Base-by-base conservation (phyloP, 2,113 vertebrate genomes). In the Meleagris gallopavo region DNA sequence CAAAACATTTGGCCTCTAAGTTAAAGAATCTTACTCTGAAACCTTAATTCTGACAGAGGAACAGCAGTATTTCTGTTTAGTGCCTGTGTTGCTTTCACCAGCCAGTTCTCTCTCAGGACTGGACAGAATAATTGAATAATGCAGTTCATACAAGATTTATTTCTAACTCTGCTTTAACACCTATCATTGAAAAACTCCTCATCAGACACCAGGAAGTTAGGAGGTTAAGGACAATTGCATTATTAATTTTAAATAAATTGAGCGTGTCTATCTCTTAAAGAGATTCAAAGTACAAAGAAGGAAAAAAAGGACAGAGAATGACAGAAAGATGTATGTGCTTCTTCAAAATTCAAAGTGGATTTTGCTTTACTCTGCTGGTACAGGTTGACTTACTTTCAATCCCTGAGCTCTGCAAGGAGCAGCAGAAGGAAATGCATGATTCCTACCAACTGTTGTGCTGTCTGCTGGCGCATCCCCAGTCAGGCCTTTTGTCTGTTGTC, bases 201-300 rank as follows among this genome's bases (percentile, higher is more conserved):
- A 74, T 57, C 25, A 9, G 40, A 71, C 83, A 89, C 48, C 38
- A 95, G 55, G 75, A 92, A 95, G 78, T 50, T 61, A 91, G 78
- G n/a, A 82, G 73, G 85, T 80, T 89, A 94, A 94, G 89, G 58
- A 64, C 52, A 97, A 89, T 41, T 90, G 82, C 66, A 86, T 69
- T 91, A 93, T 73, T 86, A 89, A 94, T 93, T 90, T 87, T 73
- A 94, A 83, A 87, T 81, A 89, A 95, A 95, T 75, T 73, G 32
- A 90, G 20, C 14, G 2, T 74, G 80, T 71, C 90, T 85, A 65
- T 54, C 34, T 90, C 87, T 66, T 76, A 87, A 94, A 92, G 90
- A 87, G 55, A 36, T 80, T 86, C 38, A 58, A 77, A 84, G 36
- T 67, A 48, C 13, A 38, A 58, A 30, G 61, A 45, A 55, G 43